Base-by-base conservation (phyloP, 2,888 invertebrate species). In the Cetonia aurata region DNA sequence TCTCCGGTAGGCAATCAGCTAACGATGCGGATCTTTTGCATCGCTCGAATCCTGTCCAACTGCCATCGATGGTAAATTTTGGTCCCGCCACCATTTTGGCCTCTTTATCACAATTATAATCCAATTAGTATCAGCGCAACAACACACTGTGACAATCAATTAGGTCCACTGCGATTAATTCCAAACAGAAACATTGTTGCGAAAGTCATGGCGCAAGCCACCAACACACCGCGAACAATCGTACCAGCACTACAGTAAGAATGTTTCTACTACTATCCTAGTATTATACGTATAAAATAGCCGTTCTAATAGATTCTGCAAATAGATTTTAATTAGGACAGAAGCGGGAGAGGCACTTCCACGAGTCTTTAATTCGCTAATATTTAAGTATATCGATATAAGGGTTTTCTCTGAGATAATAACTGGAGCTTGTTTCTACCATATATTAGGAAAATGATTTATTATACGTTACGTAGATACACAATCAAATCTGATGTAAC, bases 1-100 rank as follows among this genome's bases (percentile, higher is more conserved):
- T 67, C 68, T 78, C 77, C 44, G 76, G 74, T 37, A 83, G 75
- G 73, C 84, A 84, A 76, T 84, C 84, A 31, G 80, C 79, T 33
- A 84, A 75, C 55, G 83, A 84, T 0, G 83, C 65, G 25, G 52
- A 57, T 31, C 69, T 66, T 41, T 59, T 69, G 82, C 67, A 75
- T 17, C 72, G 71, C 13, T 67, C 72, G 44, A 79, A 69, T 25
- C 75, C 72, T 59, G 76, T 73, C 67, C 73, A 74, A 53, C 73
- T 74, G n/a, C 67, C 70, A 56, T 69, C 73, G 19, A 71, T 56
- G 19, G 73, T 71, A 60, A 74, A 73, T 44, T 70, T 70, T 42
- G 76, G 72, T 12, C 75, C 77, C 12, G 72, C 74, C 44, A 80
- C 79, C 80, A 80, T 80, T 70, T 37, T 70, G 9, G 15, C 15